A percentile compares a stretch with the other conserved stretches of the same genome.
Evolutionary conservation across 2,888 invertebrate genomes (phyloP).

Genomic region (Morpho deidamia): DNA sequence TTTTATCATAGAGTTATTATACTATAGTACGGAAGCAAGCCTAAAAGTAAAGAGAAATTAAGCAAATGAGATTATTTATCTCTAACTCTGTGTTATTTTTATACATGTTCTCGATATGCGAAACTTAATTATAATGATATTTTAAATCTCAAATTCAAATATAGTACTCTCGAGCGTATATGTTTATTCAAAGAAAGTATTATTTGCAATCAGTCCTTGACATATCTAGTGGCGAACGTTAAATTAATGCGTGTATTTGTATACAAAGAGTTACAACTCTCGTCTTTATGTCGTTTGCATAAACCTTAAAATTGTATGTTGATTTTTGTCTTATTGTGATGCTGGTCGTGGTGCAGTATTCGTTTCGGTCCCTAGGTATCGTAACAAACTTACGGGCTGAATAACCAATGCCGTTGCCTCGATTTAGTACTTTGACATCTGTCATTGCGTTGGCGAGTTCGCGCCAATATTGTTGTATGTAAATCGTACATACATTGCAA

Average conservation of each 20-base stretch:
- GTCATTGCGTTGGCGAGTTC: conserved; percentile 26
- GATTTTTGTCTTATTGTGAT: conserved; percentile 48
- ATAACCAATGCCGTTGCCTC: conserved; percentile 53
- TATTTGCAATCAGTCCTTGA: conserved; percentile 63
- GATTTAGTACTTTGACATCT: conserved; percentile 36
- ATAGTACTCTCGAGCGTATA: conserved; percentile 20
- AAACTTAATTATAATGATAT: too few species aligned
- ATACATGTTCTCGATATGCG: too few species aligned
- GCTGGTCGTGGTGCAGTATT: conserved; percentile 53
- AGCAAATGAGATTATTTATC: too few species aligned
- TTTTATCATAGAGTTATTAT: too few species aligned
- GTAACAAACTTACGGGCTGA: conserved; percentile 53
- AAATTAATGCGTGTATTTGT: conserved; percentile 38
- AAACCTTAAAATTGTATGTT: conserved; percentile 25
- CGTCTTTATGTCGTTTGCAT: neutral
- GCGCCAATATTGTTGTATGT: conserved; percentile 9
- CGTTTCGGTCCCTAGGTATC: conserved; percentile 53
- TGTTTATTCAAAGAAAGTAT: conserved; percentile 52
- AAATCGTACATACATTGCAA: neutral
- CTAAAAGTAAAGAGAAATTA: too few species aligned
- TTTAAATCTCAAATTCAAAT: neutral
- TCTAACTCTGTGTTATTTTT: too few species aligned
- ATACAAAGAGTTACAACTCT: neutral
- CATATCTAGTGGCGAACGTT: conserved; percentile 57
- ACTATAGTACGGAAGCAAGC: too few species aligned